Base-by-base conservation (phyloP, 2,888 invertebrate genomes). In the Seira sanloemensis region DNA sequence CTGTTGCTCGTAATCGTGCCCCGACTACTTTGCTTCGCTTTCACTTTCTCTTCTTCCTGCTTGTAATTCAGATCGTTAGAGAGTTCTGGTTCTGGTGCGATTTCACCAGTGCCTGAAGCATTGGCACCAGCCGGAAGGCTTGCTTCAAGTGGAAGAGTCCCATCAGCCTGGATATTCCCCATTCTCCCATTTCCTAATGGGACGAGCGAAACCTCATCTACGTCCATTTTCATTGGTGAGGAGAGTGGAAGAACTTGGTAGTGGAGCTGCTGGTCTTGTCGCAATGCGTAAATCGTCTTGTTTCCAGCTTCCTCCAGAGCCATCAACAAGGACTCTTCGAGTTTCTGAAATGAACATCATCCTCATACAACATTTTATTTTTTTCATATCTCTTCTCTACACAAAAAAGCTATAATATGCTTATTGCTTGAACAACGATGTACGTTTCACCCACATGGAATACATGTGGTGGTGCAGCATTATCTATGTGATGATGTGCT, bases 221-320 rank as follows among this genome's bases (percentile, higher is more conserved):
- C 75, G 73, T 79, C 68, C 73, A 79, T 73, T 79, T 66, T 79
- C 67, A 79, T 66, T 73, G 79, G 62, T 26, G 79, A 79, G 4
- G 37, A 37, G 58, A 68, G 16, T 26, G 80, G 80, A 75, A 80
- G 50, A 62, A 80, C 73, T 76, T 76, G 81, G 71, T 81, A 81
- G 62, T 78, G 81, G 75, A 84, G 85, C 67, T 76, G 76, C 62
- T 78, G 69, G 73, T 86, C 88, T 84, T 89, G 88, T 88, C 89
- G 88, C 88, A 89, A 82, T 89, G 89, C 89, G 89, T 88, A 88
- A 89, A 88, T 87, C 78, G 88, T 89, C 69, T 83, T 80, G 84
- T 89, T 89, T 77, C 86, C 87, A 72, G 78, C 79, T 77, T 87
- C 86, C 77, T 78, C 89, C 77, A 88, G 75, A 4, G 84, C 88